Conservation (phyloP, 2,888 invertebrate species). For the Amblyjoppa proteus region DNA sequence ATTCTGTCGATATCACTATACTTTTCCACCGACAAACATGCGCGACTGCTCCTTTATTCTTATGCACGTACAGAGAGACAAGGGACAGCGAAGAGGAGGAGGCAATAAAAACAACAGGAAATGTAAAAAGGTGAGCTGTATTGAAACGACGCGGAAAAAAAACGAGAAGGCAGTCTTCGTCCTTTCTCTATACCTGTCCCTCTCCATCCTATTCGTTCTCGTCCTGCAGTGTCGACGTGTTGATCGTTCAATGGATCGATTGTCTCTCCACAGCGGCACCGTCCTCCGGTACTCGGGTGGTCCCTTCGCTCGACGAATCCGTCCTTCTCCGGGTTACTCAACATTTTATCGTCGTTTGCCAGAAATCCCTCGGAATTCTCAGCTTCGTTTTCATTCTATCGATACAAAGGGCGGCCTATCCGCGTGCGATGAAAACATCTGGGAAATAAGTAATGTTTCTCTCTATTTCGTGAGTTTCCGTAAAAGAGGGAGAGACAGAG, state of each 20-base stretch:
- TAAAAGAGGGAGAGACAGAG: not conserved
- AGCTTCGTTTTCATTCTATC: not conserved
- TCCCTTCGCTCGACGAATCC: constrained; percentile 37
- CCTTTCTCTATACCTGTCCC: constrained; percentile 14
- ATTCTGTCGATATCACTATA: constrained; percentile 1
- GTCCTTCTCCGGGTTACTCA: constrained; percentile 6
- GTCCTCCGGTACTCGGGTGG: constrained; percentile 48
- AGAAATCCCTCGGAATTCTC: not conserved
- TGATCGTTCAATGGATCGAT: constrained; percentile 54
- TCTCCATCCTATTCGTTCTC: constrained; percentile 36
- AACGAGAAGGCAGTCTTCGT: constrained; percentile 32
- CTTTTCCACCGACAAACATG: not conserved
- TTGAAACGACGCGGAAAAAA: not conserved
- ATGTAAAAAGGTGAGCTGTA: not conserved
- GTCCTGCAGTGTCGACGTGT: constrained; percentile 32
- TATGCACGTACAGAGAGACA: constrained; percentile 16
- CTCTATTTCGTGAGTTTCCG: not conserved
- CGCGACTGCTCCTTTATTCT: constrained; percentile 7
- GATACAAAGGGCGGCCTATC: not conserved
- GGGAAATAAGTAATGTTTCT: not conserved
- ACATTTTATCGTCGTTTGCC: constrained; percentile 13
- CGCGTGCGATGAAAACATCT: not conserved
- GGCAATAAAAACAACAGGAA: no score
- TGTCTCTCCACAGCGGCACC: constrained; percentile 25
- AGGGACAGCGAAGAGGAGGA: not conserved